Evolutionary conservation across 2,113 vertebrate genomes (phyloP).

Genomic region (Perca flavescens): DNA sequence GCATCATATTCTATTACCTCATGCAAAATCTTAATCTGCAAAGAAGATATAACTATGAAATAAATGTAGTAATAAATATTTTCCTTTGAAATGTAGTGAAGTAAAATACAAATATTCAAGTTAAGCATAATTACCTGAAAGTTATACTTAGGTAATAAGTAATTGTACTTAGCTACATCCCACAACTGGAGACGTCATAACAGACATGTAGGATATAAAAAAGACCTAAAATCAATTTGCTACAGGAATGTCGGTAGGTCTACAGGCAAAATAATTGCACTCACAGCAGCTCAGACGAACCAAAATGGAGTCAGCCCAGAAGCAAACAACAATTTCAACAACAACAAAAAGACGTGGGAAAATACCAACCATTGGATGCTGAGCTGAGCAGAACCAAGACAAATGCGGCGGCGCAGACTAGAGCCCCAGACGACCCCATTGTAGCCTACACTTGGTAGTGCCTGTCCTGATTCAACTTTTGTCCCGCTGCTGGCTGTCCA

Average conservation of each 20-base stretch:
- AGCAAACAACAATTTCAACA: slow-evolving; percentile 13
- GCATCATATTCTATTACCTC: too few relatives aligned
- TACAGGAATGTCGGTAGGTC: background rate
- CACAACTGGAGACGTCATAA: background rate
- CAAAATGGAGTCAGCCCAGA: slow-evolving; percentile 55
- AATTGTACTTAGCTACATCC: background rate
- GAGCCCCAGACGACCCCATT: slow-evolving; percentile 56
- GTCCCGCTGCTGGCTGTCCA: slow-evolving; percentile 7
- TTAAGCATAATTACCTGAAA: background rate
- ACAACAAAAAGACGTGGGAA: background rate
- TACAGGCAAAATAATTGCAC: background rate
- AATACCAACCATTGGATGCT: slow-evolving; percentile 62
- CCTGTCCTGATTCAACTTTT: background rate
- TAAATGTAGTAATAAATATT: background rate
- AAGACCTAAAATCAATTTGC: background rate
- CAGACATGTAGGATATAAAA: background rate
- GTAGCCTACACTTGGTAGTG: background rate
- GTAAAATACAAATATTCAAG: background rate
- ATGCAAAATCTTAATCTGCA: background rate
- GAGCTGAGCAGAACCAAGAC: slow-evolving; percentile 44
- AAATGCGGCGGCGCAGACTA: slow-evolving; percentile 27
- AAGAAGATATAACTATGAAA: background rate
- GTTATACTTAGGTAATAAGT: background rate
- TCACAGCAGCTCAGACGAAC: slow-evolving; percentile 18
- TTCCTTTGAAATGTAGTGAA: background rate